Conservation (phyloP, 2,113 vertebrate species). For the Hemicordylus capensis region DNA sequence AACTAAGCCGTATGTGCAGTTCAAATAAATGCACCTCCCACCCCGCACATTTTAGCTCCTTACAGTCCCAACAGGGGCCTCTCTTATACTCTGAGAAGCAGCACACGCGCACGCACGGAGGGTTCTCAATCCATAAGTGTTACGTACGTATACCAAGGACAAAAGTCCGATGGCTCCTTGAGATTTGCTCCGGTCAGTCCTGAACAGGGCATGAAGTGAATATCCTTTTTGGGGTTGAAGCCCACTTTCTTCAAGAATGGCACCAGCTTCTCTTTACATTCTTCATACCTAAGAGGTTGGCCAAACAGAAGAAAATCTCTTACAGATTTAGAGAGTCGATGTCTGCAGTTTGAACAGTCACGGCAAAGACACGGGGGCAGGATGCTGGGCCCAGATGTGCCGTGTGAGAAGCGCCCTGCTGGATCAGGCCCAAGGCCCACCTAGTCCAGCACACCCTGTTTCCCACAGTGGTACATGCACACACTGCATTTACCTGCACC, state of each 20-base stretch:
- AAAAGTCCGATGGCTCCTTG: conserved; percentile 90
- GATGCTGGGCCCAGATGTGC: not conserved
- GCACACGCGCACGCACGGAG: too few species aligned
- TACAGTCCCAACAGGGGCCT: too few species aligned
- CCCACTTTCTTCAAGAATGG: conserved; percentile 99
- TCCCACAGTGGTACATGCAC: too few species aligned
- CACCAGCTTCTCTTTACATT: conserved; percentile 99
- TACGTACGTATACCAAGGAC: conserved; percentile 98
- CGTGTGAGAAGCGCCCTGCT: not conserved
- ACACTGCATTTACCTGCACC: too few species aligned
- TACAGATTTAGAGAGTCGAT: not conserved
- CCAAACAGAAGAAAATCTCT: not conserved
- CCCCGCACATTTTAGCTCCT: too few species aligned
- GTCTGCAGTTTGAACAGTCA: too few species aligned
- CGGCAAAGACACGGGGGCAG: not conserved
- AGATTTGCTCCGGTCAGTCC: conserved; percentile 98
- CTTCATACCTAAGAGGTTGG: conserved; percentile 86
- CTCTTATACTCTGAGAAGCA: not conserved
- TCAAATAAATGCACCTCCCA: too few species aligned
- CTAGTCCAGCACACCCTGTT: too few species aligned
- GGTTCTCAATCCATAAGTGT: not conserved
- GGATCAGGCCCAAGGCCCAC: too few species aligned
- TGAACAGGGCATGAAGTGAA: conserved; percentile 99
- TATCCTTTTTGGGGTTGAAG: conserved; percentile 99
- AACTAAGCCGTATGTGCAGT: too few species aligned